A percentile compares a stretch with the other conserved stretches of the same genome.
Conservation (phyloP, 2,113 vertebrate species). For the Sander vitreus region DNA sequence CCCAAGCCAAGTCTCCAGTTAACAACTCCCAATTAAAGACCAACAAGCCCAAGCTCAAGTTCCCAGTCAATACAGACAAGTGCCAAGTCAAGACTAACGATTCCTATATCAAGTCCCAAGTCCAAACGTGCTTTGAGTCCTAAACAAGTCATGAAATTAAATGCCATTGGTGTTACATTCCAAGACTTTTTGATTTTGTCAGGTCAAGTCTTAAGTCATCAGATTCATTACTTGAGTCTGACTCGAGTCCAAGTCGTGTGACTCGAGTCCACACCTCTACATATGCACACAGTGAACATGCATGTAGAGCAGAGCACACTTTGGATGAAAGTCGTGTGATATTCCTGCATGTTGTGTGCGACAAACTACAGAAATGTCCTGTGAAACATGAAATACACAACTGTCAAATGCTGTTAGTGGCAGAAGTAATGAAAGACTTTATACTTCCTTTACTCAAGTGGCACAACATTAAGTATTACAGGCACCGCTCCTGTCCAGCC, state of each 20-base stretch:
- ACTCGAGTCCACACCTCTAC: too few relatives aligned
- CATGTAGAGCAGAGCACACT: slow-evolving; percentile 2
- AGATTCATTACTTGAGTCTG: not conserved
- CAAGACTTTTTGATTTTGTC: not conserved
- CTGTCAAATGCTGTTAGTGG: slow-evolving; percentile 11
- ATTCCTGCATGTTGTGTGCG: slow-evolving; percentile 1
- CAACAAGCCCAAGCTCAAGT: not conserved
- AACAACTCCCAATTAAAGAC: not conserved
- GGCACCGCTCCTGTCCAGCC: slow-evolving; percentile 47
- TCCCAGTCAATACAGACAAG: not conserved
- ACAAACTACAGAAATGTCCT: slow-evolving; percentile 14
- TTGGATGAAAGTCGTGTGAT: not conserved
- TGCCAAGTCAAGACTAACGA: not conserved
- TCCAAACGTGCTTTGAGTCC: not conserved
- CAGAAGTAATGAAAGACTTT: slow-evolving; percentile 48
- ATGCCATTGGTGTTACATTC: not conserved
- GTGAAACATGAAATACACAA: slow-evolving; percentile 4
- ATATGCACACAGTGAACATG: not conserved
- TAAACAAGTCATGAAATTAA: not conserved
- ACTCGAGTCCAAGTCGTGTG: too few relatives aligned
- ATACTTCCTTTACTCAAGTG: slow-evolving; percentile 41
- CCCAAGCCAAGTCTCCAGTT: not conserved
- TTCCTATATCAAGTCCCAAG: not conserved
- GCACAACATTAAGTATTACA: slow-evolving; percentile 47
- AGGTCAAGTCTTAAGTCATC: not conserved